A percentile compares a stretch with the other conserved stretches of the same genome.
phyloP scores from a whole-genome alignment of 2,113 vertebrate species.

The Corynorhinus townsendii region DNA sequence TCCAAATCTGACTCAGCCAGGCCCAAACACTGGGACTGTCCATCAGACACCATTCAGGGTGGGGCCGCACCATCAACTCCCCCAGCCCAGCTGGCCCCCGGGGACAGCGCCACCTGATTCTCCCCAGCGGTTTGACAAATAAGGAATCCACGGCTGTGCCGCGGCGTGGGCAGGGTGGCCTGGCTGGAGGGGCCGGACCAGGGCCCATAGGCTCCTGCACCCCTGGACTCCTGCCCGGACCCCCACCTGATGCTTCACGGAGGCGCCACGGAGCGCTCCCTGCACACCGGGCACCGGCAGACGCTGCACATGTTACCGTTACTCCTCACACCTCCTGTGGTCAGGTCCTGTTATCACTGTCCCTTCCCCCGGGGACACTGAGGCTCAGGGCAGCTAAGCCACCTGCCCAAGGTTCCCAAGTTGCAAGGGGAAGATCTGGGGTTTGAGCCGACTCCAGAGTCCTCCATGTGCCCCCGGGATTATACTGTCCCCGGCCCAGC shows the following conservation, averaged over 20 bases:
- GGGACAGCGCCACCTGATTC: background rate
- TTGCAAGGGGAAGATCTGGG: background rate
- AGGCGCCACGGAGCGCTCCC: fast-evolving
- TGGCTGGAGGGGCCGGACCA: fast-evolving
- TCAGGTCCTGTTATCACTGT: fast-evolving
- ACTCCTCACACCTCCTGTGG: fast-evolving
- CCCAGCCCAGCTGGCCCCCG: background rate
- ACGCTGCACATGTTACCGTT: fast-evolving
- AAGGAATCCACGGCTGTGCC: fast-evolving
- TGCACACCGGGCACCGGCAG: fast-evolving
- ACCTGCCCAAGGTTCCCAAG: background rate
- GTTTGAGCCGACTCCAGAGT: background rate
- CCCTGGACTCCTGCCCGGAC: background rate
- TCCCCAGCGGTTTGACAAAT: fast-evolving
- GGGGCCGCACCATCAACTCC: fast-evolving
- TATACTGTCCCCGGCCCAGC: fast-evolving
- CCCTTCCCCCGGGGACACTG: background rate
- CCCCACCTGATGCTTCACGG: fast-evolving
- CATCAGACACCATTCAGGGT: background rate
- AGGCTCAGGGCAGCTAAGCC: background rate
- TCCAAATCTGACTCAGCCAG: background rate
- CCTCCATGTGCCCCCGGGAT: fast-evolving
- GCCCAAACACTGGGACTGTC: background rate
- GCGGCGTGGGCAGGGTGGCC: fast-evolving
- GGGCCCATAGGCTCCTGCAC: fast-evolving